Evolutionary conservation across 2,888 invertebrate species (phyloP).

Genomic region (Ormia ochracea): DNA sequence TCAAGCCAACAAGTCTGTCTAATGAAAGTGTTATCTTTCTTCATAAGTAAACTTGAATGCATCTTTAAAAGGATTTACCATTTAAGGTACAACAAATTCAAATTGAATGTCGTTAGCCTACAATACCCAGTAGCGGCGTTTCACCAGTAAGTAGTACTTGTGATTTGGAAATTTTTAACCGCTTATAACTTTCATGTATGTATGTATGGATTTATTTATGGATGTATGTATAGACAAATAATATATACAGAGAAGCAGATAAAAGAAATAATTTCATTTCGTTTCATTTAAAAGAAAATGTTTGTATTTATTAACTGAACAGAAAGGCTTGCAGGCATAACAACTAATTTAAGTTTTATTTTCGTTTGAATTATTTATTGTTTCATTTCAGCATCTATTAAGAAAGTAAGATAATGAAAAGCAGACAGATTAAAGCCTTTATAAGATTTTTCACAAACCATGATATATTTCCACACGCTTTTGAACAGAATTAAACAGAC

Average conservation of each 20-base stretch:
- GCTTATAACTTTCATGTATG: constrained; percentile 7
- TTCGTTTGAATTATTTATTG: constrained; percentile 41
- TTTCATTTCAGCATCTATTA: constrained; percentile 9
- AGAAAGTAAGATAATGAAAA: constrained; percentile 33
- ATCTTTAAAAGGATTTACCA: not conserved
- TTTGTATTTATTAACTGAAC: constrained; percentile 5
- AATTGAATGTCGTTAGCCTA: not conserved
- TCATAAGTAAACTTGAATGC: not conserved
- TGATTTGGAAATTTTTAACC: constrained; percentile 28
- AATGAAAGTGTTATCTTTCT: not conserved
- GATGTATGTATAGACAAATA: too few species aligned
- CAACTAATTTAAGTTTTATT: constrained; percentile 43
- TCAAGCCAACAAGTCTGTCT: not conserved
- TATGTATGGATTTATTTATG: too few species aligned
- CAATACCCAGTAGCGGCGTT: not conserved
- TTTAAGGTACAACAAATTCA: not conserved
- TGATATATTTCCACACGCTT: constrained; percentile 57
- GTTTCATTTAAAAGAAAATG: constrained; percentile 18
- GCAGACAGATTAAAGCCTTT: constrained; percentile 23
- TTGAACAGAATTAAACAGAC: constrained; percentile 55
- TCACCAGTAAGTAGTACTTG: not conserved
- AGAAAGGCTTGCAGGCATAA: constrained; percentile 1
- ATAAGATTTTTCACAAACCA: constrained; percentile 30
- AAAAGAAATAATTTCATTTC: constrained; percentile 7
- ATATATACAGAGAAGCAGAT: not conserved